phyloP scores from a whole-genome alignment of 2,113 vertebrate species.

The Spilogale gracilis region DNA sequence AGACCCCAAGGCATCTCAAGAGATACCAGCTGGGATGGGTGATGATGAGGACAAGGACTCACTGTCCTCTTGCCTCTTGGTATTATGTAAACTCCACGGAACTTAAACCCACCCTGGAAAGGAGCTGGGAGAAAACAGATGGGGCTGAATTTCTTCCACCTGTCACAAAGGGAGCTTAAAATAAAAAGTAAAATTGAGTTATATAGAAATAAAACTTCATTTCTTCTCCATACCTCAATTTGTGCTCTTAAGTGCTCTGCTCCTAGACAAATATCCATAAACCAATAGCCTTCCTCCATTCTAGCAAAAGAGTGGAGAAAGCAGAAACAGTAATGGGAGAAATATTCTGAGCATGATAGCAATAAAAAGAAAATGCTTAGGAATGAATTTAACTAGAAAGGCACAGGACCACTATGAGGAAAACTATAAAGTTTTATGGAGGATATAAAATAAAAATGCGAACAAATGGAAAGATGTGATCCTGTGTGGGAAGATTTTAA shows the following conservation, averaged over 20 bases:
- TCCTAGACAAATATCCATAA: background rate
- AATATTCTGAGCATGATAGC: background rate
- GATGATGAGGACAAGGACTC: too few relatives aligned
- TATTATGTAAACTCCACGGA: background rate
- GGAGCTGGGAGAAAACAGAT: background rate
- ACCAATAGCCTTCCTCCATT: background rate
- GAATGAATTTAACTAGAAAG: background rate
- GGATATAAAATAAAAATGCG: conserved; percentile 34
- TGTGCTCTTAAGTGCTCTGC: background rate
- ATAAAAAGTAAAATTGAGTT: background rate
- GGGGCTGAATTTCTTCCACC: conserved; percentile 18
- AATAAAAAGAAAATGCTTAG: conserved; percentile 9
- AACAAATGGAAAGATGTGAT: background rate
- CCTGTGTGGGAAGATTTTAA: background rate
- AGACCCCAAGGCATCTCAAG: background rate
- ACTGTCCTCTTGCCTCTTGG: background rate
- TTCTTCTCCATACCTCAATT: background rate
- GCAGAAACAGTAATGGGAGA: background rate
- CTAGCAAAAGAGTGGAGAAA: background rate
- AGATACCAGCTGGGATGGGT: background rate
- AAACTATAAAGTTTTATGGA: conserved; percentile 53
- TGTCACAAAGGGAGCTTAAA: background rate
- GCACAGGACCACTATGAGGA: background rate
- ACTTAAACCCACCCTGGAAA: background rate
- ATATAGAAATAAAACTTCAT: background rate